Conservation (phyloP, 2,113 vertebrate species). For the Nyctereutes procyonoides region DNA sequence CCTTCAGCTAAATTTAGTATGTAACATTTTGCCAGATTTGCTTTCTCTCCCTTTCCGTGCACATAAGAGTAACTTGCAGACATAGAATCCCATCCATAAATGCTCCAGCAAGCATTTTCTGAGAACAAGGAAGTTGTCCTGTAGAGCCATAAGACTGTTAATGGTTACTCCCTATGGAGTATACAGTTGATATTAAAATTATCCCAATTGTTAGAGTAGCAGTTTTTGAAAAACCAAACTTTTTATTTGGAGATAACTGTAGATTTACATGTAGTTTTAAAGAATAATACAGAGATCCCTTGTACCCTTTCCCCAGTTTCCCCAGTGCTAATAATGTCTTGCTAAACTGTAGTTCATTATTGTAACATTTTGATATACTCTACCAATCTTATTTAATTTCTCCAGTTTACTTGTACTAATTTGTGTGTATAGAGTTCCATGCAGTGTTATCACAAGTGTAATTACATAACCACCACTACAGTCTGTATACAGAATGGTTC, state of each 20-base stretch:
- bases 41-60: neutral
- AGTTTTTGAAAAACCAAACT: neutral
- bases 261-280: neutral
- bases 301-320: neutral
- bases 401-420: neutral
- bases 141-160: neutral
- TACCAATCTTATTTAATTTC: neutral
- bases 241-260: conserved; percentile 22
- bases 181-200: neutral
- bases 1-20: conserved; percentile 19
- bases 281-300: neutral
- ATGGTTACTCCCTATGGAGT: neutral
- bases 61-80: neutral
- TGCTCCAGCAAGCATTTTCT: conserved; percentile 4
- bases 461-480: neutral
- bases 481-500: neutral
- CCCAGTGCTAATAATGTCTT: neutral
- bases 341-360: neutral
- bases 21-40: conserved; percentile 37
- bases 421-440: neutral
- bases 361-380: neutral
- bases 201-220: neutral
- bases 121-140: conserved; percentile 1
- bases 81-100: neutral
- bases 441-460: neutral